These are phyloP conservation scores for Drosophila prostipennis DNA, from an alignment of 2,888 invertebrate species.

Conservation along the genomic window DNA sequence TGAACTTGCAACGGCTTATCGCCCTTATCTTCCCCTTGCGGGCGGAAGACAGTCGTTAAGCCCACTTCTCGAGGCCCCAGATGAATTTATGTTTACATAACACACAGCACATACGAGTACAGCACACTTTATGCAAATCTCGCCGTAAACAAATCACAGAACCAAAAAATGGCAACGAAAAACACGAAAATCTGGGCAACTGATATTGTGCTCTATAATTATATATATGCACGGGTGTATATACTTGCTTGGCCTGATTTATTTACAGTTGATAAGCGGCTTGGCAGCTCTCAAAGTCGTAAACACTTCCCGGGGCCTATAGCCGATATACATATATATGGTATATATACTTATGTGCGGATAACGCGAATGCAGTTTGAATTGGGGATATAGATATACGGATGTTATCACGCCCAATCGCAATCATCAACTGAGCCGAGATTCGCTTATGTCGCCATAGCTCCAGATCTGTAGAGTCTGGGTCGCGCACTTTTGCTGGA, in stretches of 20 bases:
- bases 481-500: slow-evolving; percentile 11
- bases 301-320: slow-evolving; percentile 17
- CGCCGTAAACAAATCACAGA: slow-evolving; percentile 3
- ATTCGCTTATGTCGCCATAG: slow-evolving; percentile 18
- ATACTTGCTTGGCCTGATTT: slow-evolving; percentile 32
- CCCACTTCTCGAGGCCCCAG: background rate
- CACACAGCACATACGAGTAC: no score
- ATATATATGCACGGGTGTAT: slow-evolving; percentile 3
- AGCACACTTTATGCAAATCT: slow-evolving; percentile 14
- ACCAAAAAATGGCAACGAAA: background rate
- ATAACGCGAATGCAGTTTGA: background rate
- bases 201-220: slow-evolving; percentile 16
- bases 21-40: slow-evolving; percentile 7
- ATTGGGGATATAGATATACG: slow-evolving; percentile 7
- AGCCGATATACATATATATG: background rate
- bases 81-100: slow-evolving; percentile 17
- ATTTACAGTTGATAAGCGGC: slow-evolving; percentile 33
- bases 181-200: slow-evolving; percentile 7
- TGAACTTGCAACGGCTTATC: slow-evolving; percentile 21
- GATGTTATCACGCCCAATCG: slow-evolving; percentile 69
- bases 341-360: background rate
- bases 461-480: slow-evolving; percentile 8
- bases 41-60: slow-evolving; percentile 8
- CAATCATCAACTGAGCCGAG: slow-evolving; percentile 63
- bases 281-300: slow-evolving; percentile 10